Base-by-base conservation (phyloP, 2,113 vertebrate genomes). In the Gnathonemus echidnorhynchus region DNA sequence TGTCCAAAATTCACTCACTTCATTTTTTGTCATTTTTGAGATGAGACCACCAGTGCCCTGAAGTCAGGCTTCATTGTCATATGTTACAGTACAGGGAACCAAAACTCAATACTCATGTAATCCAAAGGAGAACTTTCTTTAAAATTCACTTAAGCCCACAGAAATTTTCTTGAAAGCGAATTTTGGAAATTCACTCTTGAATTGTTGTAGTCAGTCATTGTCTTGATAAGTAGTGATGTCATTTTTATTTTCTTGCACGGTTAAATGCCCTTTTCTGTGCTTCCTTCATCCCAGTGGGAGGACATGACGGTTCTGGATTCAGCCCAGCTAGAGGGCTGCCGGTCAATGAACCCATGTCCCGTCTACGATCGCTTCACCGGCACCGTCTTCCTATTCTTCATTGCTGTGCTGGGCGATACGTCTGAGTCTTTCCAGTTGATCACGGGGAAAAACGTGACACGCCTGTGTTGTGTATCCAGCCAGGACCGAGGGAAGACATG, bases 341-440 rank as follows among this genome's bases (percentile, higher is more conserved):
- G 98, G 0, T 99, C 98, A 0, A 99, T 99, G 98, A 99, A 99
- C 93, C 98, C 98, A 4, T 99, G 98, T 88, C 98, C 98, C 0
- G 95, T 99, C 91, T 98, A 97, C 0, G 98, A 99, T 0, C 95
- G 96, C 48, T 95, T 95, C 89, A 95, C 93, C 0, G 90, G 93
- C 8, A 90, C 91, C 0, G 49, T 99, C 19, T 97, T 97, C 94
- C 95, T 99, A 17, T 98, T 99, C 95, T 99, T 98, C 95, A 97
- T 98, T 90, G 97, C 97, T 0, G 97, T 99, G 10, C 90, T 93
- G 83, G 98, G 98, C 70, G 97, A 96, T 93, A 97, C 96, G 0
- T 95, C 97, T 0, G 98, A 99, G 93, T 92, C 96, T 3, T 95
- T 97, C 70, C 98, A 99, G 96, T 96, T 99, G 0, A 92, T 96